Evolutionary conservation across 37 sponge, comb jelly and placozoan genomes (phyloP).

Genomic region (Spongilla lacustris): DNA sequence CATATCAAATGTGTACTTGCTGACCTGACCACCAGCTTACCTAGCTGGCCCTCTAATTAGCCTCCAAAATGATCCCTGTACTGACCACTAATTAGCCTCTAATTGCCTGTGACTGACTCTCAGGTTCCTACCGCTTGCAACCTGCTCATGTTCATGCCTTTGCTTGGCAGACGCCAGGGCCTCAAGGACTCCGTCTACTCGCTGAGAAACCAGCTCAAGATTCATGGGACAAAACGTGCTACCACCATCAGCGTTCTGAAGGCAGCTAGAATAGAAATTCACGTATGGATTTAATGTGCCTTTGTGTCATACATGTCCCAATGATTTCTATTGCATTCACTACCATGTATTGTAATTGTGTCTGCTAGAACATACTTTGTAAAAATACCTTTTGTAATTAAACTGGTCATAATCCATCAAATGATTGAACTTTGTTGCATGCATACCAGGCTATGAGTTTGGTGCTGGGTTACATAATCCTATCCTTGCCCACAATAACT

Average conservation of each 20-base stretch:
- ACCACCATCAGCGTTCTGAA: slow-evolving; percentile 39
- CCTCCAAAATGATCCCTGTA: no score
- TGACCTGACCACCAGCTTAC: background rate
- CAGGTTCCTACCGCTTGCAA: no score
- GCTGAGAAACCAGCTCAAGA: slow-evolving; percentile 56
- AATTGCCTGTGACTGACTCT: no score
- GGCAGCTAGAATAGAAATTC: slow-evolving; percentile 49
- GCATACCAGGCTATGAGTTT: no score
- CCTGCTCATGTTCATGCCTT: background rate
- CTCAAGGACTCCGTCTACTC: slow-evolving; percentile 31
- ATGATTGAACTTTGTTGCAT: no score
- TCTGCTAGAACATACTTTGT: no score
- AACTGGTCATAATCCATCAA: no score
- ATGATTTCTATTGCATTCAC: background rate
- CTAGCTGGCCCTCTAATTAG: background rate
- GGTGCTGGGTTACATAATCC: no score
- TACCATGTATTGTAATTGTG: no score
- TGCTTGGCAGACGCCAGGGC: slow-evolving; percentile 50
- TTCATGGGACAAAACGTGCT: slow-evolving; percentile 26
- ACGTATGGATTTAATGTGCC: slow-evolving; percentile 2
- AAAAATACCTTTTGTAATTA: no score
- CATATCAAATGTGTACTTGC: background rate
- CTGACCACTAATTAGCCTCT: no score
- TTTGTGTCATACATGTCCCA: background rate
- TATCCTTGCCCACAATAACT: no score